Base-by-base conservation (phyloP, 2,888 invertebrate species). In the Hydriomena furcata region DNA sequence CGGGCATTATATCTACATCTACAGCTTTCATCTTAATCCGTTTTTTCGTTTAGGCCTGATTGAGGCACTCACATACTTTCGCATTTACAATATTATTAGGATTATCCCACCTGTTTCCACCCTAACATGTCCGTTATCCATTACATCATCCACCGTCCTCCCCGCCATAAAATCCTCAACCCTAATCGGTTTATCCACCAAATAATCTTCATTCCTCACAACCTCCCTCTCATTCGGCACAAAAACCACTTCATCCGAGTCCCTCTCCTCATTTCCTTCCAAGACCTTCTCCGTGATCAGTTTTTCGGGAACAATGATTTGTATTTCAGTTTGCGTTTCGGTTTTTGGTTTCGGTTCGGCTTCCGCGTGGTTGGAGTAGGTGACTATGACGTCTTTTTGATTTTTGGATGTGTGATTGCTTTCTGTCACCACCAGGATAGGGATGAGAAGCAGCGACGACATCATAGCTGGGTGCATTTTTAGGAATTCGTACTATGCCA, bases 181-280 rank as follows among this genome's bases (percentile, higher is more conserved):
- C 1, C 30, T 67, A 0, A 66, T 10, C 0, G 34, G 49, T 5
- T 58, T 55, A 1, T 58, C 52, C 0, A 47, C 42, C 0, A 63
- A 7, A 46, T 59, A 57, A 0, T 51, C 44, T 0, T 51, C 48
- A 5, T 71, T 64, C 0, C 71, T 54, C 0, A 49, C 43, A 0
- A 64, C 55, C 17, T 57, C 58, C 12, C 45, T 61, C 0, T 74
- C 70, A 35, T 84, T 81, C 0, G 85, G 86, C 1, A 86, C 53
- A 27, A 86, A 86, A 0, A 84, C 46, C 0, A 84, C 70, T 21
- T 63, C 65, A 0, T 75, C 73, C 10, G 52, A 47, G 0, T 37
- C 31, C 40, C 12, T 37, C 7, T 41, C 42, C 28, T 28, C 42
- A 6, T 20, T 8, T 5, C 3, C 23, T 7, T 21, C 11, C 3